phyloP scores from a whole-genome alignment of 2,888 invertebrate species.

The Drosophila ustulata region DNA sequence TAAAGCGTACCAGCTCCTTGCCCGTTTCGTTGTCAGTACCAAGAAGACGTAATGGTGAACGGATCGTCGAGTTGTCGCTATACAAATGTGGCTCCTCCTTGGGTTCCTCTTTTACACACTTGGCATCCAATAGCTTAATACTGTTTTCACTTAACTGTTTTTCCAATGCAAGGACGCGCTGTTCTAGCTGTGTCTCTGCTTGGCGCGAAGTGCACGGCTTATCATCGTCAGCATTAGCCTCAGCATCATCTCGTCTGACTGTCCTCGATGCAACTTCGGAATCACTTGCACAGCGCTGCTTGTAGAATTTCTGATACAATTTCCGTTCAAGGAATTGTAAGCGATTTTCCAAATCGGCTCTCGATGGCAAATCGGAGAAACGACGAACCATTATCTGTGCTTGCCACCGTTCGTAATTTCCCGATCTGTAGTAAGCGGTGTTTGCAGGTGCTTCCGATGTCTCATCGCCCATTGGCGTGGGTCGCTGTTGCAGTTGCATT shows the following conservation, averaged over 20 bases:
- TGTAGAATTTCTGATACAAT: slow-evolving; percentile 81
- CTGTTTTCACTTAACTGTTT: slow-evolving; percentile 81
- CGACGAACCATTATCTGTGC: slow-evolving; percentile 81
- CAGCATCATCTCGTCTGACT: slow-evolving; percentile 36
- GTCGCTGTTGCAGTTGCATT: slow-evolving; percentile 53
- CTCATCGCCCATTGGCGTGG: slow-evolving; percentile 78
- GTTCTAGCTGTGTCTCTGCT: slow-evolving; percentile 67
- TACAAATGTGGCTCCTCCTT: slow-evolving; percentile 8
- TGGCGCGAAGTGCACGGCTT: slow-evolving; percentile 70
- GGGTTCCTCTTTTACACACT: slow-evolving; percentile 49
- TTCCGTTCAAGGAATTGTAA: slow-evolving; percentile 82
- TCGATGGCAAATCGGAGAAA: slow-evolving; percentile 83
- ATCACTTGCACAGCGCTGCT: slow-evolving; percentile 84
- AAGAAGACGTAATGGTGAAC: slow-evolving; percentile 41
- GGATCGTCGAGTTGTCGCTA: slow-evolving; percentile 24
- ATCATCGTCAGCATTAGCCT: slow-evolving; percentile 30
- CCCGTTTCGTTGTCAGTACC: slow-evolving; percentile 71
- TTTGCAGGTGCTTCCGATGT: slow-evolving; percentile 84
- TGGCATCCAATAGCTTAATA: slow-evolving; percentile 72
- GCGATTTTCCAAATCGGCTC: slow-evolving; percentile 83
- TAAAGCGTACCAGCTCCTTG: slow-evolving; percentile 80
- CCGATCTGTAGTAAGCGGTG: slow-evolving; percentile 82
- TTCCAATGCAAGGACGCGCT: slow-evolving; percentile 80
- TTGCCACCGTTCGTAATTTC: slow-evolving; percentile 78
- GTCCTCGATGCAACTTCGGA: slow-evolving; percentile 82